Conservation (phyloP, 30 jellyfish, hydroid and myxozoan species). For the Mastigias papua region DNA sequence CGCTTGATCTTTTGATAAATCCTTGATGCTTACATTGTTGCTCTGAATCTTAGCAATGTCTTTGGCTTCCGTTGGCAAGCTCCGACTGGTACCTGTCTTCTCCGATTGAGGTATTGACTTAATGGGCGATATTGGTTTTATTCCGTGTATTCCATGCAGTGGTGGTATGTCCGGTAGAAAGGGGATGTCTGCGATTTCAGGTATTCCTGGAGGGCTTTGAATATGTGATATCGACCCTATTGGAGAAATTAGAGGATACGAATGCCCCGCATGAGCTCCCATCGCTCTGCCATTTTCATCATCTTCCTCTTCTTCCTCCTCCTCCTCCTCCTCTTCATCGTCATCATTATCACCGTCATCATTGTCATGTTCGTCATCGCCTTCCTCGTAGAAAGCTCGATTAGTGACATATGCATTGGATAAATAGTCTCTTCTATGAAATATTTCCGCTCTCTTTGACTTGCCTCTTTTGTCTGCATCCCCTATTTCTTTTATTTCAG, state of each 20-base stretch:
- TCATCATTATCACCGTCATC: constrained; percentile 36
- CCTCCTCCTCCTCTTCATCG: constrained; percentile 11
- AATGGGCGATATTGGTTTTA: constrained; percentile 29
- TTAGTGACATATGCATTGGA: too few species aligned
- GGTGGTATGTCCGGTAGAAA: constrained; percentile 54
- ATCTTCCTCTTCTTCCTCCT: constrained; percentile 11
- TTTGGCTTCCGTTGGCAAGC: constrained; percentile 20
- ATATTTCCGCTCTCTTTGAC: constrained; percentile 34
- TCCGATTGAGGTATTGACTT: constrained; percentile 25
- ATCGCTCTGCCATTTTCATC: background rate
- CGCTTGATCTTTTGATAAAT: background rate
- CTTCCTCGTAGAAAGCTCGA: too few species aligned
- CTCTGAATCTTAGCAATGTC: constrained; percentile 29
- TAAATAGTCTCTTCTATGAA: background rate
- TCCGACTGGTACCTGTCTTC: constrained; percentile 3
- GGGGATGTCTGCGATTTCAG: constrained; percentile 66
- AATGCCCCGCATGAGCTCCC: background rate
- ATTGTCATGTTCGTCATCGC: too few species aligned
- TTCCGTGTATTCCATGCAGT: constrained; percentile 44
- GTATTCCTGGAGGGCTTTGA: constrained; percentile 62
- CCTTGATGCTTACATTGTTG: constrained; percentile 32
- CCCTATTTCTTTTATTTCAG: constrained; percentile 63
- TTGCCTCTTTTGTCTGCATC: constrained; percentile 49
- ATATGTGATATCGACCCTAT: constrained; percentile 45
- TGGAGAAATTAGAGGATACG: background rate